phyloP scores from a whole-genome alignment of 2,113 vertebrate genomes.

The Nansenia antarctica region DNA sequence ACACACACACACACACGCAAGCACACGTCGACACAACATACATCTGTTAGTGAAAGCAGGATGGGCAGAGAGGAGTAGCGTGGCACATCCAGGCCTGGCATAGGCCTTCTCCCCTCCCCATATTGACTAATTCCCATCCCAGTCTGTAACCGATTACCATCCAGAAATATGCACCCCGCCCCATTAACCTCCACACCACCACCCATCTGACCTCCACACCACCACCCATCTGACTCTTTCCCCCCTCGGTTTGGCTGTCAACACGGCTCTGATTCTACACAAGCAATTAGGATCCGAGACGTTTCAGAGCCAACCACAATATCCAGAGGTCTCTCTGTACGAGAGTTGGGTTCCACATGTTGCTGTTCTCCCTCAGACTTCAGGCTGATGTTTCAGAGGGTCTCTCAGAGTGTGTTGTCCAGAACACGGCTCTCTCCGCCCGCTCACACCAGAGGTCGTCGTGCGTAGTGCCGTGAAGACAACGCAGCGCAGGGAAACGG shows the following conservation, averaged over 20 bases:
- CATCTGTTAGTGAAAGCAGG: slow-evolving; percentile 1
- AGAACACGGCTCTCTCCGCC: slow-evolving; percentile 41
- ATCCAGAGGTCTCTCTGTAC: slow-evolving; percentile 2
- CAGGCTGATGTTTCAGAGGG: slow-evolving; percentile 55
- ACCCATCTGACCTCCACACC: slow-evolving; percentile 21
- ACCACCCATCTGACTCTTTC: slow-evolving; percentile 19
- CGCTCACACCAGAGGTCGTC: slow-evolving; percentile 60
- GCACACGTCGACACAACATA: no score
- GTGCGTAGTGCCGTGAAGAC: slow-evolving; percentile 25
- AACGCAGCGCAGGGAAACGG: no score
- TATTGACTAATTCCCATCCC: slow-evolving; percentile 12
- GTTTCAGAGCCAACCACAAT: slow-evolving; percentile 28
- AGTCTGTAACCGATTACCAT: slow-evolving; percentile 15
- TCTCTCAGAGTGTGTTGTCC: slow-evolving; percentile 57
- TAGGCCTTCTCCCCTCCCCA: neutral
- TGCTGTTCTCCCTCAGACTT: slow-evolving; percentile 28
- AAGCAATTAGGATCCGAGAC: slow-evolving; percentile 37
- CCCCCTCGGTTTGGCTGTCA: slow-evolving; percentile 7
- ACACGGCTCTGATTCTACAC: slow-evolving; percentile 14
- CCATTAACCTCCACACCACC: neutral
- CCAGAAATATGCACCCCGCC: slow-evolving; percentile 18
- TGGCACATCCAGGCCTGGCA: neutral
- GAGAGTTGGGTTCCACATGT: slow-evolving; percentile 46
- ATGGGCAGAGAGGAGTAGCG: neutral
- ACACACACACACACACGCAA: neutral